A percentile compares a stretch with the other conserved stretches of the same genome.
These are phyloP conservation scores for Glomeris marginata DNA, from an alignment of 2,888 invertebrate species.

Conservation along the genomic window DNA sequence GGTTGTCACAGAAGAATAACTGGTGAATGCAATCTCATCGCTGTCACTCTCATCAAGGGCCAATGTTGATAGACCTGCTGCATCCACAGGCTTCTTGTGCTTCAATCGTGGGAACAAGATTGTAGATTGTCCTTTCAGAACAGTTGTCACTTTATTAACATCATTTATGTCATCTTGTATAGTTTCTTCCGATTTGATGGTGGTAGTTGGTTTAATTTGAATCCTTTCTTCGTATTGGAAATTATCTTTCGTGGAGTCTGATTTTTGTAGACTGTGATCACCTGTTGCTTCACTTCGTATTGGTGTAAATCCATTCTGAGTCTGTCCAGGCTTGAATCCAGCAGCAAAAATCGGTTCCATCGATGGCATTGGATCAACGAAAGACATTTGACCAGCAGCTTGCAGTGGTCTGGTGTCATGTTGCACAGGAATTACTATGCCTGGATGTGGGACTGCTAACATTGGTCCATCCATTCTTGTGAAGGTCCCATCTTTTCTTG, in stretches of 20 bases:
- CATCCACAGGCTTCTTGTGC: neutral
- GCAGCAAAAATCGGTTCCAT: conserved; percentile 10
- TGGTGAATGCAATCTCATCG: conserved; percentile 13
- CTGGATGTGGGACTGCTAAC: conserved; percentile 10
- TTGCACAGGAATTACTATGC: conserved; percentile 8
- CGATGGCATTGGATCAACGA: conserved; percentile 1
- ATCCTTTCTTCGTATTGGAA: neutral
- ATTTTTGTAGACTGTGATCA: neutral
- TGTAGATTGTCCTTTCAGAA: conserved; percentile 16
- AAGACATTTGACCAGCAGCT: neutral
- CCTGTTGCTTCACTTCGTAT: conserved; percentile 5
- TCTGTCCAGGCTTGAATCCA: conserved; percentile 14
- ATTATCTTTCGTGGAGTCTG: no score
- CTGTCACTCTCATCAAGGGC: conserved; percentile 15
- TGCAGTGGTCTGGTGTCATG: neutral
- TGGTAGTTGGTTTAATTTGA: neutral
- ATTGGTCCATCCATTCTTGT: conserved; percentile 10
- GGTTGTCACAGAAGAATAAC: conserved; percentile 10
- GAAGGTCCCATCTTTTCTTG: conserved; percentile 1
- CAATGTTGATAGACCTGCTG: conserved; percentile 11
- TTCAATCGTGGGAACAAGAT: conserved; percentile 12
- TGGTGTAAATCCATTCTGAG: conserved; percentile 16
- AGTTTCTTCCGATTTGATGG: neutral
- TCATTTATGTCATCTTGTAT: neutral
- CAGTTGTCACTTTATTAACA: conserved; percentile 15